Evolutionary conservation across 2,888 invertebrate species (phyloP).

Genomic region (Brachyopa scutellaris): DNA sequence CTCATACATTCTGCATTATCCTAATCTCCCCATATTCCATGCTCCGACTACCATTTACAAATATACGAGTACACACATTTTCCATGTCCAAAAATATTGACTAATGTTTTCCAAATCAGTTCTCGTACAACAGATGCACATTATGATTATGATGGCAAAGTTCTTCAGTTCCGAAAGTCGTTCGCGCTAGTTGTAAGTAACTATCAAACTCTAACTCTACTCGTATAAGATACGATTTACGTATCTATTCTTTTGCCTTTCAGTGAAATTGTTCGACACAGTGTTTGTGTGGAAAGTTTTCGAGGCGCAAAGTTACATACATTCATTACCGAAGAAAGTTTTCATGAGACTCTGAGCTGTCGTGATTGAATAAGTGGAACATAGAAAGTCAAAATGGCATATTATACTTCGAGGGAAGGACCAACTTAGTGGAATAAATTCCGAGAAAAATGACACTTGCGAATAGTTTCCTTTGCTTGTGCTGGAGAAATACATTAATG

Average conservation of each 20-base stretch:
- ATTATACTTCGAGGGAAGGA: constrained; percentile 22
- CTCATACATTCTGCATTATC: no score
- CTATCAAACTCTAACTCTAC: neutral
- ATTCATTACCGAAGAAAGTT: constrained; percentile 66
- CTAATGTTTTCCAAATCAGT: constrained; percentile 29
- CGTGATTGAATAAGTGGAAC: constrained; percentile 66
- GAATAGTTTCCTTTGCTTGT: constrained; percentile 33
- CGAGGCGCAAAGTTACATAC: constrained; percentile 56
- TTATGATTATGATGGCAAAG: constrained; percentile 31
- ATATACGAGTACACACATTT: no score
- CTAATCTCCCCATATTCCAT: no score
- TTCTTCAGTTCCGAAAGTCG: constrained; percentile 16
- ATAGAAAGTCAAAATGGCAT: constrained; percentile 52
- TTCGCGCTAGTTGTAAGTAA: constrained; percentile 38
- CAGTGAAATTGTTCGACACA: constrained; percentile 54
- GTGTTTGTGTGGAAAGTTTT: constrained; percentile 57
- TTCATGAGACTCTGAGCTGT: constrained; percentile 38
- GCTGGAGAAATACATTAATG: constrained; percentile 29
- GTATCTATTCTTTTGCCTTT: constrained; percentile 28
- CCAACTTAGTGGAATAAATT: constrained; percentile 54
- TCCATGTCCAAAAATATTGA: constrained; percentile 5
- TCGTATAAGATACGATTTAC: neutral
- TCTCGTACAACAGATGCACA: constrained; percentile 39
- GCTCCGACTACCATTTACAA: no score
- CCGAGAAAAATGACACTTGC: constrained; percentile 47